A percentile compares a stretch with the other conserved stretches of the same genome.
Evolutionary conservation across 2,113 vertebrate genomes (phyloP).

Genomic region (Henicopernis longicauda): DNA sequence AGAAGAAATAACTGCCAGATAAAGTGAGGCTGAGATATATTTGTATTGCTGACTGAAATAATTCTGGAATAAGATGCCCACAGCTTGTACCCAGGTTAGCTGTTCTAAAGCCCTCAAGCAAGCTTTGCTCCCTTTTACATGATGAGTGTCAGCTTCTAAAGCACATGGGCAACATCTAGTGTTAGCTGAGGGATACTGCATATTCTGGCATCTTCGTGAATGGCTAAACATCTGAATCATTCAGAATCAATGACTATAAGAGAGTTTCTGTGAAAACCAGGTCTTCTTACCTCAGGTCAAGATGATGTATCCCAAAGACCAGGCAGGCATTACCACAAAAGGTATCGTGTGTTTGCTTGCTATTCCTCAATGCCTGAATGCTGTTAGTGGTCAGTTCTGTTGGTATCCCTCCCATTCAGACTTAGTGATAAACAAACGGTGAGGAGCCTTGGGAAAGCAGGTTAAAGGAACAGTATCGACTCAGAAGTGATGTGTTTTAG

Average conservation of each 20-base stretch:
- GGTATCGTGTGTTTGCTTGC: neutral
- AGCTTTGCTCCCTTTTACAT: neutral
- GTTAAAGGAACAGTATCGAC: neutral
- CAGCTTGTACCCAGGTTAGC: neutral
- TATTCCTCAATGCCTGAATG: neutral
- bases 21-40: neutral
- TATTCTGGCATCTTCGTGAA: accelerated
- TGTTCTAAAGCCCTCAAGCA: neutral
- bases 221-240: neutral
- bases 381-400: neutral
- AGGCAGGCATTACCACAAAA: neutral
- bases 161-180: conserved; percentile 15
- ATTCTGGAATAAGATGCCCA: neutral
- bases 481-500: neutral
- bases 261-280: neutral
- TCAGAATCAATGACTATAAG: neutral
- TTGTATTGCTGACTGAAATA: neutral
- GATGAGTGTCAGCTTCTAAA: neutral
- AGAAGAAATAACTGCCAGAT: neutral
- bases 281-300: neutral
- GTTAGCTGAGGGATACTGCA: neutral
- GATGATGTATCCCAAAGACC: neutral
- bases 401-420: neutral
- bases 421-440: neutral
- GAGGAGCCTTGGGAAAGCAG: neutral